Evolutionary conservation across 2,888 invertebrate species (phyloP).

Genomic region (Ormyrus pomaceus): DNA sequence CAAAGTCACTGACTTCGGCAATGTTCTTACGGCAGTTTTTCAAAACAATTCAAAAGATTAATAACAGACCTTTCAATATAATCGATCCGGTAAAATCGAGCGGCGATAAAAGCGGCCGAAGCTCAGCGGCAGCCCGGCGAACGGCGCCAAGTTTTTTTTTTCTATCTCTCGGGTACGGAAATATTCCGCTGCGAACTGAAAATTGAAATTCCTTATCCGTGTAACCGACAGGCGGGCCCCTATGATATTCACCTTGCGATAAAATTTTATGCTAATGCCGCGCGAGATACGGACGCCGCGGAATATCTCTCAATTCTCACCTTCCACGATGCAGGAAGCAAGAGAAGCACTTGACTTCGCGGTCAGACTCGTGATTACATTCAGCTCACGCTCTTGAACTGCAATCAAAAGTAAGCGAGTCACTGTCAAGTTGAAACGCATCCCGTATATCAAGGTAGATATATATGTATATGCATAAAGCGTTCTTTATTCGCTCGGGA

Average conservation of each 20-base stretch:
- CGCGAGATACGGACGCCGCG: background rate
- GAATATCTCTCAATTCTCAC: background rate
- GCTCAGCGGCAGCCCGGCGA: too few relatives aligned
- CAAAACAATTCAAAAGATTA: too few relatives aligned
- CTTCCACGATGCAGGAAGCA: constrained; percentile 36
- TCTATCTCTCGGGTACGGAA: constrained; percentile 10
- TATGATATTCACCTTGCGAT: constrained; percentile 52
- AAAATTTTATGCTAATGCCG: constrained; percentile 45
- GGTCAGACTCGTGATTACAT: constrained; percentile 28
- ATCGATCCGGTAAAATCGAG: too few relatives aligned
- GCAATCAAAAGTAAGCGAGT: constrained; percentile 35
- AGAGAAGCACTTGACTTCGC: constrained; percentile 7
- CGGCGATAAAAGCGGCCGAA: too few relatives aligned
- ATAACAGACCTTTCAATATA: too few relatives aligned
- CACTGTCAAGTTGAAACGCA: constrained; percentile 34
- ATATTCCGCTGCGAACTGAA: constrained; percentile 25
- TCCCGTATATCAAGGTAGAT: background rate
- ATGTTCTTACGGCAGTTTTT: too few relatives aligned
- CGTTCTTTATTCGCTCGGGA: too few relatives aligned
- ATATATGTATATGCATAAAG: too few relatives aligned
- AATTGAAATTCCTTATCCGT: constrained; percentile 40
- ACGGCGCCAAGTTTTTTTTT: background rate
- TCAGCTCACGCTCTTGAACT: constrained; percentile 28
- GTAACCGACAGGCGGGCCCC: constrained; percentile 19
- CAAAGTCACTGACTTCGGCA: too few relatives aligned